These are phyloP conservation scores for Apocrypta bakeri DNA, from an alignment of 1,140 invertebrate genomes.

Conservation along the genomic window DNA sequence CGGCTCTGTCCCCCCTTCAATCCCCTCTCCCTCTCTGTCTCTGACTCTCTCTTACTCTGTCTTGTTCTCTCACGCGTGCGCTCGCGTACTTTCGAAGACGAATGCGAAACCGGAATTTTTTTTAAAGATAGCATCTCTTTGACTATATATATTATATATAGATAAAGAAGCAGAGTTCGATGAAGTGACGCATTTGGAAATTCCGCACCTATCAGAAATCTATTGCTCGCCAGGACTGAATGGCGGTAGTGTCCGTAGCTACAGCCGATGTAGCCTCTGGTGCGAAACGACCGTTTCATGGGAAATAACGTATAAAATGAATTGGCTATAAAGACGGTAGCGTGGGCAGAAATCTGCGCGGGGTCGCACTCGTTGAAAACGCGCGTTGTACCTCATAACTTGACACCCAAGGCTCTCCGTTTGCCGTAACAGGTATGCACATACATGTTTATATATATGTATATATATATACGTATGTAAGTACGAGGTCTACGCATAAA, in stretches of 20 bases:
- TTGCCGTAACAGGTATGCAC: conserved; percentile 54
- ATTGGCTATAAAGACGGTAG: conserved; percentile 64
- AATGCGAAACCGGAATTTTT: neutral
- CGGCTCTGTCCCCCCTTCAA: neutral
- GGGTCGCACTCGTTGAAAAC: conserved; percentile 46
- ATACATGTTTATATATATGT: too few relatives aligned
- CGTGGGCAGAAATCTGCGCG: conserved; percentile 56
- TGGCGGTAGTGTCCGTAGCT: too few relatives aligned
- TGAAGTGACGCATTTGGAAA: neutral
- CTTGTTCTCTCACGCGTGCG: neutral
- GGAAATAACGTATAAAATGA: conserved; percentile 66
- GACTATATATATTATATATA: neutral
- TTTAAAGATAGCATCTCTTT: neutral
- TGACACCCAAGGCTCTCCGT: conserved; percentile 55
- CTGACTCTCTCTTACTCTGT: too few relatives aligned
- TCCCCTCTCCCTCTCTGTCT: neutral
- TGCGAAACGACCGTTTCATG: conserved; percentile 59
- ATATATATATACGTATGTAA: too few relatives aligned
- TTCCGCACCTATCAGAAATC: neutral
- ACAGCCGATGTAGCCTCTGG: conserved; percentile 10
- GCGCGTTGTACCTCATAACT: conserved; percentile 58
- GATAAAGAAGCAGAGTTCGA: conserved; percentile 1
- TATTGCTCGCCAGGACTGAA: neutral
- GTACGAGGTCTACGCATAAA: conserved; percentile 45
- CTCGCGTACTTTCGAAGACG: too few relatives aligned